These are phyloP conservation scores for Streptopelia turtur DNA, from an alignment of 2,797 vertebrate species.

Conservation along the genomic window DNA sequence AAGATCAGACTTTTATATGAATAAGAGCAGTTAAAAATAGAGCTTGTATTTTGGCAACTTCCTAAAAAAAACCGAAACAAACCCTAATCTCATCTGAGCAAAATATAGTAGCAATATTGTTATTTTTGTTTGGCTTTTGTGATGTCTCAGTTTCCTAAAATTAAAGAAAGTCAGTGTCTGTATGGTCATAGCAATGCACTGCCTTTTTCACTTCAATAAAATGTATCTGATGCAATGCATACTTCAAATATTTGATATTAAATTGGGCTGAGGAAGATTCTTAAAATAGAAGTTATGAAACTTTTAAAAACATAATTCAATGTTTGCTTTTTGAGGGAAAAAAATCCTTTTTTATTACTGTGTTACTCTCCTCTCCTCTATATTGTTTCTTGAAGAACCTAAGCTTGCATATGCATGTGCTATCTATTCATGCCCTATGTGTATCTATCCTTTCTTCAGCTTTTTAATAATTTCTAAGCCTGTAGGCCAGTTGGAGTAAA, in stretches of 20 bases:
- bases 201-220: neutral
- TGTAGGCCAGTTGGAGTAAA: neutral
- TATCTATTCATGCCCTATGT: neutral
- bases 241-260: neutral
- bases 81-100: neutral
- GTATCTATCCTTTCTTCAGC: neutral
- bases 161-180: neutral
- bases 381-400: neutral
- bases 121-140: neutral
- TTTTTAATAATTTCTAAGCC: neutral
- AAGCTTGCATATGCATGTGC: neutral
- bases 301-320: neutral
- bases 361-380: neutral
- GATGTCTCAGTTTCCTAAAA: neutral
- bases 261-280: neutral
- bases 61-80: neutral
- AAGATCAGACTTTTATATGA: neutral
- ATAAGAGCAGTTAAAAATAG: constrained; percentile 28
- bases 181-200: neutral
- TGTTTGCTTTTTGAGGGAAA: neutral
- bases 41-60: neutral
- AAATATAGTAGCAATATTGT: neutral
- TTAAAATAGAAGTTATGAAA: neutral
- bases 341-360: neutral
- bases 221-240: neutral